Conservation (phyloP, 2,888 invertebrate genomes). For the Lampropteryx suffumata region DNA sequence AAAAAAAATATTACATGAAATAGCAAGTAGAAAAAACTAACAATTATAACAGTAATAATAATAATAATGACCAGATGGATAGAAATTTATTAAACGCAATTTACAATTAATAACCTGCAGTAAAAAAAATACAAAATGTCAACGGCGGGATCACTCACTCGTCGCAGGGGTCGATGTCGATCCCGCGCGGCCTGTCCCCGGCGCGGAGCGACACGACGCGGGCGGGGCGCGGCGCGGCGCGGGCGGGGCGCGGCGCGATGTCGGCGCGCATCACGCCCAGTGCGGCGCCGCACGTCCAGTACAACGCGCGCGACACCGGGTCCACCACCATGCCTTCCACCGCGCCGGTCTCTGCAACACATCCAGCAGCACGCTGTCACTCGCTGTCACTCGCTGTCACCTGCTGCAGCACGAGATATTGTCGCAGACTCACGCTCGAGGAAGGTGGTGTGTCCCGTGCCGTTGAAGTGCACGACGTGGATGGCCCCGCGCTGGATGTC, state of each 20-base stretch:
- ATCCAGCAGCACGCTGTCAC: no score
- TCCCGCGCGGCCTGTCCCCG: conserved; percentile 92
- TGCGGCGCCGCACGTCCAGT: conserved; percentile 93
- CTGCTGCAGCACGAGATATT: no score
- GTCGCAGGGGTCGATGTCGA: conserved; percentile 92
- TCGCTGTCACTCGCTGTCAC: no score
- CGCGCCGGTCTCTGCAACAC: conserved; percentile 86
- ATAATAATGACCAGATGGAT: no score
- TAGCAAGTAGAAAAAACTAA: no score
- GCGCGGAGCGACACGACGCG: conserved; percentile 85
- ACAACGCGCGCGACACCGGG: conserved; percentile 85
- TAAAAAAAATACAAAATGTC: no score
- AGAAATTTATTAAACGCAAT: no score
- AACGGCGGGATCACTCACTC: conserved; percentile 4
- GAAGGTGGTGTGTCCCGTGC: conserved; percentile 86
- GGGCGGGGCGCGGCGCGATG: conserved; percentile 13
- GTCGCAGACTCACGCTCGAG: conserved; percentile 85
- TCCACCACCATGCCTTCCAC: conserved; percentile 95
- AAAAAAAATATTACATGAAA: no score
- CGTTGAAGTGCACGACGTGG: conserved; percentile 91
- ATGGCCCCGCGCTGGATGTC: conserved; percentile 94
- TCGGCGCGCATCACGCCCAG: conserved; percentile 70
- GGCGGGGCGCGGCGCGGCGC: conserved; percentile 35
- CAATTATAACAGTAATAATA: no score
- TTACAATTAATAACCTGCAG: no score